Percentiles rank a stretch among this genome's conserved stretches.
Evolutionary conservation across 2,888 invertebrate species (phyloP).

Genomic region (Aquatica leii): DNA sequence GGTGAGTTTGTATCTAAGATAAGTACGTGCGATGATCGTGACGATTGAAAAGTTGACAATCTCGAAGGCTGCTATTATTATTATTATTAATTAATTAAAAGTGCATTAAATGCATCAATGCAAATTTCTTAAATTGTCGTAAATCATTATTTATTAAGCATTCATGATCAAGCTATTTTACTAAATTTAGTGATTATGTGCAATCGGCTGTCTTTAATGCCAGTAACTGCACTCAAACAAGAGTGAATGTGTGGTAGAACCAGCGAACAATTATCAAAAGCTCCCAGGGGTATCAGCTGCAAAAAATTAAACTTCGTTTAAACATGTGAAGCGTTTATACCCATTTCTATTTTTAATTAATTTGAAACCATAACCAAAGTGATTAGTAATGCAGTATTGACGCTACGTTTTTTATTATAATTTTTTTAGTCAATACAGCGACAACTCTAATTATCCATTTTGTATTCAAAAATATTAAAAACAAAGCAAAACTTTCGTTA

Average conservation of each 20-base stretch:
- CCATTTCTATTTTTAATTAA: slow-evolving; percentile 17
- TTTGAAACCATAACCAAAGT: neutral
- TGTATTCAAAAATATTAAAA: no score
- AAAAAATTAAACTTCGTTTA: slow-evolving; percentile 54
- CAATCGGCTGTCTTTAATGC: slow-evolving; percentile 53
- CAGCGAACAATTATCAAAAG: slow-evolving; percentile 56
- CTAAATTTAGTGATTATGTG: slow-evolving; percentile 49
- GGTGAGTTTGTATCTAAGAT: slow-evolving; percentile 29
- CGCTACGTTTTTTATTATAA: no score
- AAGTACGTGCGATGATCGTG: slow-evolving; percentile 2
- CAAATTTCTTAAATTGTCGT: neutral
- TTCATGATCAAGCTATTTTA: slow-evolving; percentile 43
- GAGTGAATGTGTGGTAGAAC: slow-evolving; percentile 50
- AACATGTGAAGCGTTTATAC: slow-evolving; percentile 23
- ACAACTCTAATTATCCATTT: slow-evolving; percentile 34
- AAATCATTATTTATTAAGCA: neutral
- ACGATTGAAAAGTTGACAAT: slow-evolving; percentile 40
- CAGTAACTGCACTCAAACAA: slow-evolving; percentile 53
- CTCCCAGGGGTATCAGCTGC: slow-evolving; percentile 56
- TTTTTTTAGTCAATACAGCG: slow-evolving; percentile 29
- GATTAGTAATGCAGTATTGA: slow-evolving; percentile 29
- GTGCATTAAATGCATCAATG: slow-evolving; percentile 5
- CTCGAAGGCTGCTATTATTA: no score
- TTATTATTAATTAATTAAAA: neutral
- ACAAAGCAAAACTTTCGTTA: no score